phyloP scores from a whole-genome alignment of 2,113 vertebrate species.

The Empidonax traillii region DNA sequence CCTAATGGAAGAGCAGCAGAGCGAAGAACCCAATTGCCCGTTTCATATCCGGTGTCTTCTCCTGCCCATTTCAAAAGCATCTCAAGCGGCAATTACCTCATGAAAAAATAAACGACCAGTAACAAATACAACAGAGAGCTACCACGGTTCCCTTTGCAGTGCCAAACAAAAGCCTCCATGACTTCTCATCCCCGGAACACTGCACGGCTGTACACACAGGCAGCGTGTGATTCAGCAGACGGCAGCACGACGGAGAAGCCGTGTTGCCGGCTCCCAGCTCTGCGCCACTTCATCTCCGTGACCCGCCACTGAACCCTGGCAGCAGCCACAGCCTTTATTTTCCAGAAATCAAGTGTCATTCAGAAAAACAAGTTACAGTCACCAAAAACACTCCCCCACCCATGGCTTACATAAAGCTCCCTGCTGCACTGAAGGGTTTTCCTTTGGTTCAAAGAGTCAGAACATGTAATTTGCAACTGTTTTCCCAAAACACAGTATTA shows the following conservation, averaged over 20 bases:
- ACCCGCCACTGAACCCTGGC: neutral
- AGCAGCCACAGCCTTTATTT: neutral
- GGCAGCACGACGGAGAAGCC: neutral
- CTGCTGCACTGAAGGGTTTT: neutral
- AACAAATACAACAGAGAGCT: neutral
- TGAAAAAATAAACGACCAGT: neutral
- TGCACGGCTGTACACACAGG: neutral
- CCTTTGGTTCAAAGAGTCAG: neutral
- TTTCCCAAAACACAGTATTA: neutral
- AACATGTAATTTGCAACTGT: neutral
- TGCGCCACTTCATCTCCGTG: neutral
- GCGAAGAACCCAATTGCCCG: accelerated
- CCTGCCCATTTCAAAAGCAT: neutral
- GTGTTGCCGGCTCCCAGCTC: neutral
- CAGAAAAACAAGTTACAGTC: neutral
- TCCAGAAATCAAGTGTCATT: neutral
- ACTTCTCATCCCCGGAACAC: neutral
- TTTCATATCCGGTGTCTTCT: neutral
- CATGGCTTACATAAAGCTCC: neutral
- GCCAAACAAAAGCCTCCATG: neutral
- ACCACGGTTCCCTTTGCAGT: neutral
- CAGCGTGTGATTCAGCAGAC: accelerated
- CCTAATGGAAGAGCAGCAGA: neutral
- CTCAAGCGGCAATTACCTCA: neutral
- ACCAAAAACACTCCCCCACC: neutral